Conservation (phyloP, 2,113 vertebrate genomes). For the Scolopax mira region DNA sequence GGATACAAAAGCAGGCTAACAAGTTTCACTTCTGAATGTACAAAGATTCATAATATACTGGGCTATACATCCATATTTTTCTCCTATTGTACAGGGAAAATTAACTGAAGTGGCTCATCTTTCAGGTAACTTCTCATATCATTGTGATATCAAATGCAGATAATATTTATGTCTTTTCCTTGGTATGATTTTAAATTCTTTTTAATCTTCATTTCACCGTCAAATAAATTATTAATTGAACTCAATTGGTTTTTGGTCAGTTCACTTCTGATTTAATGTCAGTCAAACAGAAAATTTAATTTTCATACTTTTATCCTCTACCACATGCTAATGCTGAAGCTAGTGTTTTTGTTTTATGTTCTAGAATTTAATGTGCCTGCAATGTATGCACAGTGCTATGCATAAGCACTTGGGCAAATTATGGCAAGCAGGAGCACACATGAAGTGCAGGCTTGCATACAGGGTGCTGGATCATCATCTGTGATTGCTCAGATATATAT, state of each 20-base stretch:
- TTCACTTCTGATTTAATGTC: neutral
- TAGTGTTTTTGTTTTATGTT: constrained; percentile 41
- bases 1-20: neutral
- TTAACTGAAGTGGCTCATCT: neutral
- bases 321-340: neutral
- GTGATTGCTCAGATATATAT: neutral
- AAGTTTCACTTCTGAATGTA: neutral
- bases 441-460: neutral
- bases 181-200: constrained; percentile 26
- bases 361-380: neutral
- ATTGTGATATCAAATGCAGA: constrained; percentile 8
- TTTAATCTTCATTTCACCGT: constrained; percentile 33
- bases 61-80: neutral
- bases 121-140: neutral
- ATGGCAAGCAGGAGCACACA: neutral
- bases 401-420: neutral
- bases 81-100: neutral
- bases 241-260: neutral
- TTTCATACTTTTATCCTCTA: neutral
- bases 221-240: neutral
- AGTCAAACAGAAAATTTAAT: neutral
- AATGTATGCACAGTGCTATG: neutral
- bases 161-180: constrained; percentile 24
- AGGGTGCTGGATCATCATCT: neutral
- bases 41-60: neutral